Evolutionary conservation across 2,113 vertebrate species (phyloP).

Genomic region (Ictalurus punctatus): DNA sequence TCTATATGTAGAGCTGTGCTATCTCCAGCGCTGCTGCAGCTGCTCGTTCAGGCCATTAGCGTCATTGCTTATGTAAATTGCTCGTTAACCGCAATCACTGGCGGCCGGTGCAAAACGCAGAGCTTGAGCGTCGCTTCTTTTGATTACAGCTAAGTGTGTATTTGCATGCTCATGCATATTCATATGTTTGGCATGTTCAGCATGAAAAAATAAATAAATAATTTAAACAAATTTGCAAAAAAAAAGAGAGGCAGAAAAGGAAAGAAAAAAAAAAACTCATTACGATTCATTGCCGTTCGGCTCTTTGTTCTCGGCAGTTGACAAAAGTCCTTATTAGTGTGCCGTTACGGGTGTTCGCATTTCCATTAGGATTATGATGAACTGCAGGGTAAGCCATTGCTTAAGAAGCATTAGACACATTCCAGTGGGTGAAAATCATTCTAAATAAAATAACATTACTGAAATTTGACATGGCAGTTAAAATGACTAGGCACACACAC

Average conservation of each 20-base stretch:
- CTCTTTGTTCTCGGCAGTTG: conserved; percentile 41
- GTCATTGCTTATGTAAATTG: conserved; percentile 44
- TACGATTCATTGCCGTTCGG: conserved; percentile 33
- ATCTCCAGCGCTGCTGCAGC: conserved; percentile 1
- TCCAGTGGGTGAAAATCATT: conserved; percentile 9
- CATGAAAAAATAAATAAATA: not conserved
- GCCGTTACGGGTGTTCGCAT: conserved; percentile 36
- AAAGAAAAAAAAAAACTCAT: conserved; percentile 33
- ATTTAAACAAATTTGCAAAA: not conserved
- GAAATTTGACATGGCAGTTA: not conserved
- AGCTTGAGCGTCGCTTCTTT: conserved; percentile 42
- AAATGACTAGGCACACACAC: not conserved
- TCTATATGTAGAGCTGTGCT: conserved; percentile 29
- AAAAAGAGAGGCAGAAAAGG: not conserved
- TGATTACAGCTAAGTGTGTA: conserved; percentile 43
- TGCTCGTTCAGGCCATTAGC: conserved; percentile 36
- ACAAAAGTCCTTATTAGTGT: conserved; percentile 44
- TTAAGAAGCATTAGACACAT: conserved; percentile 37
- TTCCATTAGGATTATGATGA: conserved; percentile 39
- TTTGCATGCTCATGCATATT: conserved; percentile 45
- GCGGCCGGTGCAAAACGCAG: conserved; percentile 21
- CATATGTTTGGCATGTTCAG: conserved; percentile 22
- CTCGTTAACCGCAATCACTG: conserved; percentile 46
- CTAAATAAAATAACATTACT: conserved; percentile 11
- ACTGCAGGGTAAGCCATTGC: conserved; percentile 27